phyloP scores from a whole-genome alignment of 2,113 vertebrate species.

The Aythya baeri region DNA sequence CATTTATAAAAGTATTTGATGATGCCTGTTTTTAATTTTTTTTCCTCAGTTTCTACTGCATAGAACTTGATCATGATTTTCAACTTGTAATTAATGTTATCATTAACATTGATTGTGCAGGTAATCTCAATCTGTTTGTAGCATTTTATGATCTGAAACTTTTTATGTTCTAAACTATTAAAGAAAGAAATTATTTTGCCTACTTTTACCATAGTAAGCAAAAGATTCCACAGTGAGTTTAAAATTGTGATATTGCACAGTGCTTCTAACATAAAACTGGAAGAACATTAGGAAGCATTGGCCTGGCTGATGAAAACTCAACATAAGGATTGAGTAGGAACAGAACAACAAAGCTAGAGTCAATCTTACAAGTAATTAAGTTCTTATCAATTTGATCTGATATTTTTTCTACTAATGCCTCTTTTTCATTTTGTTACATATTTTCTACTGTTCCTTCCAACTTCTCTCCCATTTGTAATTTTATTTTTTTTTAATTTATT shows the following conservation, averaged over 20 bases:
- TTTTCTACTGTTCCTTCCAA: not conserved
- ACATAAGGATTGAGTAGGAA: not conserved
- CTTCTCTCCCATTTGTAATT: not conserved
- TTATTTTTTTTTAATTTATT: not conserved
- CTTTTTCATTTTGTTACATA: not conserved
- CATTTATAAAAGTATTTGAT: not conserved
- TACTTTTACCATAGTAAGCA: not conserved
- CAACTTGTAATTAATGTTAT: constrained; percentile 9
- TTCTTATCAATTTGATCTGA: not conserved
- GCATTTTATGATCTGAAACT: not conserved
- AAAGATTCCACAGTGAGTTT: not conserved
- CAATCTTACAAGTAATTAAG: not conserved
- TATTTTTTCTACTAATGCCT: not conserved
- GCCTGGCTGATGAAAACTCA: not conserved
- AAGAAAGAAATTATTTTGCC: not conserved
- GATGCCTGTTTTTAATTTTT: not conserved
- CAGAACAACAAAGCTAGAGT: not conserved
- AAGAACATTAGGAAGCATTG: not conserved
- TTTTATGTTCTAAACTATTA: not conserved
- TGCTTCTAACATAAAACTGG: not conserved
- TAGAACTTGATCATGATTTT: not conserved
- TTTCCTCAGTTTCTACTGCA: not conserved
- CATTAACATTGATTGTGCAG: not conserved
- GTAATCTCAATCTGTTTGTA: not conserved
- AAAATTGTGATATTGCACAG: not conserved